Evolutionary conservation across 2,888 invertebrate species (phyloP).

Genomic region (Priocnemis perturbator): DNA sequence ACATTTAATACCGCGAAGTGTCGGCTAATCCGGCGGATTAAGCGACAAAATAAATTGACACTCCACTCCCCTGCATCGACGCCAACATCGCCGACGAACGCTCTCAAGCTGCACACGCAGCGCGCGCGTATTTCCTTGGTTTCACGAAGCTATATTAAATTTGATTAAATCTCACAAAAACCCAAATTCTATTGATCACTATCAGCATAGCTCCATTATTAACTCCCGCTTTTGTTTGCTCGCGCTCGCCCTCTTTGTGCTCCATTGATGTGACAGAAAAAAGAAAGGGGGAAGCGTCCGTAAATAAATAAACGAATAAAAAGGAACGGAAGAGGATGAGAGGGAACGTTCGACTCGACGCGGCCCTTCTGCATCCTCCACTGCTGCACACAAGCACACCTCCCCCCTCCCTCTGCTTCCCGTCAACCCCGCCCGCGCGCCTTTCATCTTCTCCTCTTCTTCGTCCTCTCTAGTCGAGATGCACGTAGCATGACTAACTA

Average conservation of each 20-base stretch:
- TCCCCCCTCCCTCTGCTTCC: too few species aligned
- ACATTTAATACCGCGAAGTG: not conserved
- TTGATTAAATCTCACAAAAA: too few species aligned
- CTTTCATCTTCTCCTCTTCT: constrained; percentile 35
- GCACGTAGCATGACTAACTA: constrained; percentile 68
- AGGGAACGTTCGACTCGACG: not conserved
- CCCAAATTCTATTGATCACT: not conserved
- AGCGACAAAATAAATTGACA: constrained; percentile 5
- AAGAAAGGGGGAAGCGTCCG: too few species aligned
- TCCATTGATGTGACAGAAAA: too few species aligned
- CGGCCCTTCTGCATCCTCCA: too few species aligned
- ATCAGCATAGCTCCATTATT: constrained; percentile 20
- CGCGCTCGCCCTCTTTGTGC: constrained; percentile 7
- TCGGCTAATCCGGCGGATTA: constrained; percentile 3
- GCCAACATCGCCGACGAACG: constrained; percentile 3
- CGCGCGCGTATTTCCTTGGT: constrained; percentile 20
- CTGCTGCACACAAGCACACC: too few species aligned
- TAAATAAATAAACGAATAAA: too few species aligned
- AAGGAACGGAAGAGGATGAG: too few species aligned
- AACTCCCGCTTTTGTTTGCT: constrained; percentile 11
- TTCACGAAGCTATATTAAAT: not conserved
- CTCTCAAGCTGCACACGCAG: too few species aligned
- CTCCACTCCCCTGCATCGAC: not conserved
- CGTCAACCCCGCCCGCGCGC: not conserved
- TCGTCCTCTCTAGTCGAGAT: constrained; percentile 52